phyloP scores from a whole-genome alignment of 1,140 invertebrate species.

The Andricus grossulariae region DNA sequence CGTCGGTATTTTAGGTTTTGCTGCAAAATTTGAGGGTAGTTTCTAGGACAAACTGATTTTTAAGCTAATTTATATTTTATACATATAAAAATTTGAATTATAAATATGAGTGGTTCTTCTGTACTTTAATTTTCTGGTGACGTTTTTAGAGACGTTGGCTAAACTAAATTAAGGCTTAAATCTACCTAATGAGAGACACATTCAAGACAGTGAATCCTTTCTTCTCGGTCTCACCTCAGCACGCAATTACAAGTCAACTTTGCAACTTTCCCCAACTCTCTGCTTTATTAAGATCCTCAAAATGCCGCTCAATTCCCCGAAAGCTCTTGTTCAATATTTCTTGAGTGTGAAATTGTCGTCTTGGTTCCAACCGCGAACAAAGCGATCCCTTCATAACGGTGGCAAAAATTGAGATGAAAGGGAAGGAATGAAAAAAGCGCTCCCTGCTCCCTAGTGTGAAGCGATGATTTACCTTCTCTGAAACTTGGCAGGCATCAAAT shows the following conservation, averaged over 20 bases:
- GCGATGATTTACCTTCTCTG: constrained; percentile 5
- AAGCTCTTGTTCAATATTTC: neutral
- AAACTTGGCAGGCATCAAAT: neutral
- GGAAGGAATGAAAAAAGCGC: neutral
- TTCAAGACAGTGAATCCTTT: neutral
- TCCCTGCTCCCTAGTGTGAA: neutral
- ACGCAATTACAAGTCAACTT: neutral
- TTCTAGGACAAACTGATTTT: too few species aligned
- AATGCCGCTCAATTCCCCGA: neutral
- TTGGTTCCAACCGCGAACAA: constrained; percentile 15
- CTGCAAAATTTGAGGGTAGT: too few species aligned
- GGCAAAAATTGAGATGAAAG: constrained; percentile 31
- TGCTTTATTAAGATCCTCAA: neutral
- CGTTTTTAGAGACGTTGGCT: too few species aligned
- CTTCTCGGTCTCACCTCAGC: neutral
- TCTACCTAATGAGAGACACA: neutral
- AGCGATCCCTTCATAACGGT: constrained; percentile 23
- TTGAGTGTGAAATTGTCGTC: constrained; percentile 14
- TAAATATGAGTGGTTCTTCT: too few species aligned
- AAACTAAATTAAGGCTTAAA: neutral
- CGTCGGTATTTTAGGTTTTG: too few species aligned
- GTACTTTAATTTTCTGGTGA: too few species aligned
- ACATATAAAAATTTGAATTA: too few species aligned
- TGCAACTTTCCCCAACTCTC: neutral
- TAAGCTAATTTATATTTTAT: too few species aligned